Conservation (phyloP, 2,888 invertebrate genomes). For the Chrysolina oricalcia region DNA sequence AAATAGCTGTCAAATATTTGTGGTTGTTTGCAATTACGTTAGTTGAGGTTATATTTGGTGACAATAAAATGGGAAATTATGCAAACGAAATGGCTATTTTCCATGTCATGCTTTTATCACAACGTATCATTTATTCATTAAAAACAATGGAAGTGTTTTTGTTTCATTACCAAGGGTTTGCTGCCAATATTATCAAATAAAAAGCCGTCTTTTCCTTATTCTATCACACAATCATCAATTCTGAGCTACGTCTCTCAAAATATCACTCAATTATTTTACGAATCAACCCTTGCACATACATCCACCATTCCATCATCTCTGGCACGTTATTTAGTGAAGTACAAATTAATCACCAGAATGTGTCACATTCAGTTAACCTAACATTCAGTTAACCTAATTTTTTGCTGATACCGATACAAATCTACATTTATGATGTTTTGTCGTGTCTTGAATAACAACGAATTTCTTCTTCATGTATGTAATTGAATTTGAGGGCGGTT, state of each 20-base stretch:
- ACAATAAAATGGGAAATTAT: not conserved
- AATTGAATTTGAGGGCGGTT: not conserved
- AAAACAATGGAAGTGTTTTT: not conserved
- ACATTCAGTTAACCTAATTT: constrained; percentile 5
- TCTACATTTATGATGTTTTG: not conserved
- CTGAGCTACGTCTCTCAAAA: not conserved
- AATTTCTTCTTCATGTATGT: not conserved
- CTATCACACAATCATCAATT: not conserved
- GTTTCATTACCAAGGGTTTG: not conserved
- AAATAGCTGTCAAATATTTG: not conserved
- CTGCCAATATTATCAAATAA: not conserved
- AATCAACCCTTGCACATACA: not conserved
- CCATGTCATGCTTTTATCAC: not conserved
- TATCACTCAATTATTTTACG: not conserved
- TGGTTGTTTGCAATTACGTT: not conserved
- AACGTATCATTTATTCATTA: not conserved
- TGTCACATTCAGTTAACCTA: constrained; percentile 2
- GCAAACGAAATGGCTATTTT: not conserved
- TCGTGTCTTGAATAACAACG: not conserved
- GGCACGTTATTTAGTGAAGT: not conserved
- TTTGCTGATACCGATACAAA: not conserved
- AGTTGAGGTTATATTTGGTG: not conserved
- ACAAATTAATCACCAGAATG: constrained; percentile 4
- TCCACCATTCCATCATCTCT: not conserved
- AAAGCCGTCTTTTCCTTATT: not conserved